phyloP scores from a whole-genome alignment of 23 tunicate species.

The Oikopleura albicans region DNA sequence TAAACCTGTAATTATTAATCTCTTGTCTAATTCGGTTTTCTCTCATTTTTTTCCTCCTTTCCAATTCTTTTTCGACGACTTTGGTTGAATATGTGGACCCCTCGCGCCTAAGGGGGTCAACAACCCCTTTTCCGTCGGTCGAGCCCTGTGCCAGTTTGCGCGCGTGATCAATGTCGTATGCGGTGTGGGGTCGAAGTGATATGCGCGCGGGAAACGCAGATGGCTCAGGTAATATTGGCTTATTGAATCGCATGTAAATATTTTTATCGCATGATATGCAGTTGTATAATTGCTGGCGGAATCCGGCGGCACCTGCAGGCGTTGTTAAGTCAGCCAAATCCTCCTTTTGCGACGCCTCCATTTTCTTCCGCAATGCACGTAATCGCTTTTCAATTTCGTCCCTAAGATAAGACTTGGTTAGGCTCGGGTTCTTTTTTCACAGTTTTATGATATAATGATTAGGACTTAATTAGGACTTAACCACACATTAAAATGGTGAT shows the following conservation, averaged over 20 bases:
- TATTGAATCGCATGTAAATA: not conserved
- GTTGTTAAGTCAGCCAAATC: not conserved
- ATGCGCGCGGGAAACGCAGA: not conserved
- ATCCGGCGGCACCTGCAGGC: not conserved
- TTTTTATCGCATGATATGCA: not conserved
- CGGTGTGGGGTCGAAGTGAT: not conserved
- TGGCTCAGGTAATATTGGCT: not conserved
- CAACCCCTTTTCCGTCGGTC: not conserved
- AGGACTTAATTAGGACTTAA: too few species aligned
- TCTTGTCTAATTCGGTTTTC: conserved; percentile 12
- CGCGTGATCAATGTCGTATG: not conserved
- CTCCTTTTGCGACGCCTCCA: not conserved
- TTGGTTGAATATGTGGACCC: not conserved
- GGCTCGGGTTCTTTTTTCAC: too few species aligned
- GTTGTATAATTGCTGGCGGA: not conserved
- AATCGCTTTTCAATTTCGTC: not conserved
- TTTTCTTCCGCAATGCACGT: conserved; percentile 15
- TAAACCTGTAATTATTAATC: not conserved
- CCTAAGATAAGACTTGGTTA: not conserved
- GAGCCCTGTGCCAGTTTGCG: not conserved
- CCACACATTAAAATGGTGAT: too few species aligned
- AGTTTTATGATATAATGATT: too few species aligned
- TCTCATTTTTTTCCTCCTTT: conserved; percentile 2
- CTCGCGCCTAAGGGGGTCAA: not conserved
- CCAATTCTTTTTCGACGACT: conserved; percentile 2